These are phyloP conservation scores for Cichladusa arquata DNA, from an alignment of 2,113 vertebrate species.

Conservation along the genomic window DNA sequence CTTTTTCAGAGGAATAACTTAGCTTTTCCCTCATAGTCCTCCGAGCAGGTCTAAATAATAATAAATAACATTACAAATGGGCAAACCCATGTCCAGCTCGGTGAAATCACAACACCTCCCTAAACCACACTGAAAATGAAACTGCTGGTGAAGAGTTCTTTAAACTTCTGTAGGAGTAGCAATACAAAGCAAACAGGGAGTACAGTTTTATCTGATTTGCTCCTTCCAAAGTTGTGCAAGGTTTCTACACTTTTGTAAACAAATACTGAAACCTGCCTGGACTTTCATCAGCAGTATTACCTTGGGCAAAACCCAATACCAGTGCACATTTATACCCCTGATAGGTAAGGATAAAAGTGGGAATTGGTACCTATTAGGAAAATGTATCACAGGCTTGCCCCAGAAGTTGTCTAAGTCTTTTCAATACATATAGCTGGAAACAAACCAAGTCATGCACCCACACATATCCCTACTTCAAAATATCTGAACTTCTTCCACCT, in stretches of 20 bases:
- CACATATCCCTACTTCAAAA: not conserved
- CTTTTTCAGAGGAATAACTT: not conserved
- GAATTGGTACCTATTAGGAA: not conserved
- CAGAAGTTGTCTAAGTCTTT: not conserved
- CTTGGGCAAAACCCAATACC: not conserved
- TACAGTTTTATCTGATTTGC: conserved; percentile 32
- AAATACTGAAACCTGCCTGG: not conserved
- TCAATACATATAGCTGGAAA: not conserved
- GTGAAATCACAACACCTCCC: conserved; percentile 33
- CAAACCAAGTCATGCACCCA: not conserved
- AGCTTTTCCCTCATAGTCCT: not conserved
- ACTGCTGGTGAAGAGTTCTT: not conserved
- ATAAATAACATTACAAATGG: not conserved
- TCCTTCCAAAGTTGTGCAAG: conserved; percentile 4
- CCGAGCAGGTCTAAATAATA: not conserved
- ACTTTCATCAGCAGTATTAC: not conserved
- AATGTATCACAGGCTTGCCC: not conserved
- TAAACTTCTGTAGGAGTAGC: conserved; percentile 37
- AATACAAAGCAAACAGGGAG: conserved; percentile 11
- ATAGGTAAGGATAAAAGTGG: not conserved
- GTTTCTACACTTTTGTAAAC: not conserved
- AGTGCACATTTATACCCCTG: not conserved
- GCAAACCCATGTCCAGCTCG: not conserved
- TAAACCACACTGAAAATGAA: conserved; percentile 33
- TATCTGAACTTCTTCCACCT: not conserved